phyloP scores from a whole-genome alignment of 2,888 invertebrate genomes.

The Polydesmus complanatus region DNA sequence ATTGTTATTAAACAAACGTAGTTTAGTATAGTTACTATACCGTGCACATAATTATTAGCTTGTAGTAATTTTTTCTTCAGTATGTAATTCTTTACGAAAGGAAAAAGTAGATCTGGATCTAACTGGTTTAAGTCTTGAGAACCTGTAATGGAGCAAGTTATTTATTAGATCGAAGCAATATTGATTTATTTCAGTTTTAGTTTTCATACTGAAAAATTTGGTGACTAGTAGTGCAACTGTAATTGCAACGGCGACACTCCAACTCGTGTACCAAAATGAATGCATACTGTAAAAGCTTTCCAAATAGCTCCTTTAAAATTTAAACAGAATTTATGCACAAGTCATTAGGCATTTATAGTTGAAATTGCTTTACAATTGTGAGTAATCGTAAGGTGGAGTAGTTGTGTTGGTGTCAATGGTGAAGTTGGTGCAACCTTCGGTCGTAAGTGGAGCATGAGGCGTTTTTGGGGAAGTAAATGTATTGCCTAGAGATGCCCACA shows the following conservation, averaged over 20 bases:
- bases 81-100: neutral
- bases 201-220: neutral
- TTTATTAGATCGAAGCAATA: neutral
- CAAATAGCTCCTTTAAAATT: too few species aligned
- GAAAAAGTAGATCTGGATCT: neutral
- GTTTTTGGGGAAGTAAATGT: neutral
- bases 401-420: neutral
- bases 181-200: neutral
- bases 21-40: too few species aligned
- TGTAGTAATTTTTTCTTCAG: too few species aligned
- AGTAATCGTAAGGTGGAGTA: too few species aligned
- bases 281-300: too few species aligned
- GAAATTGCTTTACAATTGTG: too few species aligned
- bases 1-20: too few species aligned
- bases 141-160: neutral
- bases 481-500: conserved; percentile 7
- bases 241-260: neutral
- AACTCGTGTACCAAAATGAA: neutral
- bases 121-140: neutral
- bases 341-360: too few species aligned
- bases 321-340: too few species aligned
- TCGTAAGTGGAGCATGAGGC: conserved; percentile 3
- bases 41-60: too few species aligned
- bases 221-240: neutral
- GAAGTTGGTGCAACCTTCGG: conserved; percentile 2